phyloP scores from a whole-genome alignment of 2,888 invertebrate species.

The Carcina quercana region DNA sequence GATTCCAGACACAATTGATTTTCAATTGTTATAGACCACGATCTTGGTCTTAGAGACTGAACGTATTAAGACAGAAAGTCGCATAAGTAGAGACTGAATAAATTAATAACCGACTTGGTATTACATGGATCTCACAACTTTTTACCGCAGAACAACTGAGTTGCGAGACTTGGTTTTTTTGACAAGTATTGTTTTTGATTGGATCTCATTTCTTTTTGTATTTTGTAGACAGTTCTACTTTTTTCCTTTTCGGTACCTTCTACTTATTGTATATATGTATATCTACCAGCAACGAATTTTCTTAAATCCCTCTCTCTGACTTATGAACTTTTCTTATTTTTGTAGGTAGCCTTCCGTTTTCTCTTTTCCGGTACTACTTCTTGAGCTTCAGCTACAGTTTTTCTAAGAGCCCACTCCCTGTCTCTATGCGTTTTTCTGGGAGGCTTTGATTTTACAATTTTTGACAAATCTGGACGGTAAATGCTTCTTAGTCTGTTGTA shows the following conservation, averaged over 20 bases:
- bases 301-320: background rate
- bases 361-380: constrained; percentile 6
- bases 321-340: background rate
- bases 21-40: too few species aligned
- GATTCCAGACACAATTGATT: too few species aligned
- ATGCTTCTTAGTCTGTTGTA: constrained; percentile 7
- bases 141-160: too few species aligned
- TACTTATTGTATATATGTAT: too few species aligned
- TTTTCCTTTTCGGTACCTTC: background rate
- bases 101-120: too few species aligned
- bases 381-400: constrained; percentile 8
- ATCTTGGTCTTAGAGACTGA: too few species aligned
- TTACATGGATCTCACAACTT: too few species aligned
- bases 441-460: constrained; percentile 9
- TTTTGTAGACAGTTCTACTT: background rate
- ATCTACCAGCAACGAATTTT: background rate
- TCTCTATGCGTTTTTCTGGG: constrained; percentile 12
- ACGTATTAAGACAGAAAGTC: too few species aligned
- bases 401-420: constrained; percentile 10
- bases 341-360: constrained; percentile 1
- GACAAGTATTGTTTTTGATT: background rate
- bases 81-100: too few species aligned
- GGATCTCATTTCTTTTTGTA: too few species aligned
- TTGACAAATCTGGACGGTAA: constrained; percentile 10
- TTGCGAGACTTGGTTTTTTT: constrained; percentile 1